These are phyloP conservation scores for Notodonta ziczac DNA, from an alignment of 2,888 invertebrate genomes.

Conservation along the genomic window DNA sequence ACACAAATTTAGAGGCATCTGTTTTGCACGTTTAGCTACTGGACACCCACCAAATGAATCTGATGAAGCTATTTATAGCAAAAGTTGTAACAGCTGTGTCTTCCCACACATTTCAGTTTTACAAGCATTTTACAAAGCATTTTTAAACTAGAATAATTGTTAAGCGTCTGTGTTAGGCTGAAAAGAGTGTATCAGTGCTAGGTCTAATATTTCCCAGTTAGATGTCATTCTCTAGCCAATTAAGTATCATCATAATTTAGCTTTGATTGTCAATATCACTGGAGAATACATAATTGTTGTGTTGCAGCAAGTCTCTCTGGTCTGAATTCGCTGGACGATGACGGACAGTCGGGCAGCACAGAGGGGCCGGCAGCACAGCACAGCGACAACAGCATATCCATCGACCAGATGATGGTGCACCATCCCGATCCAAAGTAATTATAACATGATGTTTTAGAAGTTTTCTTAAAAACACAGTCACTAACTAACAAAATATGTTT, in stretches of 20 bases:
- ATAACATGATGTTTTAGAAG: not conserved
- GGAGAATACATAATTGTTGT: not conserved
- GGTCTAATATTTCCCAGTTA: too few relatives aligned
- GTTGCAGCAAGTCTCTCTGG: conserved; percentile 56
- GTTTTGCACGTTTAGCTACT: not conserved
- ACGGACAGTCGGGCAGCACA: conserved; percentile 48
- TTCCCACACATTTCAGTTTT: not conserved
- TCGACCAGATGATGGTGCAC: conserved; percentile 72
- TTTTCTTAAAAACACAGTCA: too few relatives aligned
- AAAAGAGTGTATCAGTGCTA: too few relatives aligned
- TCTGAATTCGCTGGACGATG: conserved; percentile 50
- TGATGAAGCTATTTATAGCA: not conserved
- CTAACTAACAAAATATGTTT: not conserved
- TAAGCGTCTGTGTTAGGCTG: not conserved
- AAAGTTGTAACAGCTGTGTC: not conserved
- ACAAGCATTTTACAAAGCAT: not conserved
- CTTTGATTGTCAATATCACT: not conserved
- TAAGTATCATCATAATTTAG: too few relatives aligned
- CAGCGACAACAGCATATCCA: conserved; percentile 46
- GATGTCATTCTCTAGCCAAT: too few relatives aligned
- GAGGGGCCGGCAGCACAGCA: conserved; percentile 51
- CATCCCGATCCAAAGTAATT: conserved; percentile 13
- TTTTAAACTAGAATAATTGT: not conserved
- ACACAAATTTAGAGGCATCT: not conserved
- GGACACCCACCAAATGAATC: not conserved